Evolutionary conservation across 2,113 vertebrate species (phyloP), one percentile per base, ranked within the genome.

Genomic region (Camelus bactrianus): DNA sequence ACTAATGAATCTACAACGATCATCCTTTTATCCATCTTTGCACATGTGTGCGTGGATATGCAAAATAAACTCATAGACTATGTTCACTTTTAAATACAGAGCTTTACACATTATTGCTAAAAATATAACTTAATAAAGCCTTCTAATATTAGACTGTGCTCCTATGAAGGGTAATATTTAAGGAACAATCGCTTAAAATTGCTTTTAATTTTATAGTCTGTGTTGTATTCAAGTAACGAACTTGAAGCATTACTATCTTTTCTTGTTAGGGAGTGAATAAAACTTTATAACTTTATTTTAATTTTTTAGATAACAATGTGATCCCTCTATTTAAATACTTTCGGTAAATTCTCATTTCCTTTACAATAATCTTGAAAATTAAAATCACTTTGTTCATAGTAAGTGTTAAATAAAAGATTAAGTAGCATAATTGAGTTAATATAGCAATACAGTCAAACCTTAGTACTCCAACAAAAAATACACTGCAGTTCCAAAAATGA

Each of bases 81-180:
- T 73, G 8, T 64, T 94, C 69, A 87, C 77, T 81, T 91, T 72
- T 60, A 94, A 95, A 94, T 72, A 93, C 46, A 93, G n/a, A 58
- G 32, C 15, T 93, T 54, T 50, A 48, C 65, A 20, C n/a, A 75
- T 54, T 60, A 90, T 3, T 81, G 48, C 11, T 58, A 86, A 16
- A 89, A 93, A 72, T 65, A 8, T 35, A 90, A 72, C 56, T 73
- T 65, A 38, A 67, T 79, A 80, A 85, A 81, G 58, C 35, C 42
- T 81, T 76, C 35, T 93, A 95, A 87, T 83, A 91, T 58, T 30
- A 91, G 28, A 73, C 11, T 58, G 10, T 90, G 24, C 20, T 81
- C 48, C 48, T 46, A 69, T 35, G 35, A 90, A 94, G 50, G 8
- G 32, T 9, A 65, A 9, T 38, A 83, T 38, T 58, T n/a, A 64